Conservation (phyloP, 2,888 invertebrate genomes). For the Tanaodytes sp. region DNA sequence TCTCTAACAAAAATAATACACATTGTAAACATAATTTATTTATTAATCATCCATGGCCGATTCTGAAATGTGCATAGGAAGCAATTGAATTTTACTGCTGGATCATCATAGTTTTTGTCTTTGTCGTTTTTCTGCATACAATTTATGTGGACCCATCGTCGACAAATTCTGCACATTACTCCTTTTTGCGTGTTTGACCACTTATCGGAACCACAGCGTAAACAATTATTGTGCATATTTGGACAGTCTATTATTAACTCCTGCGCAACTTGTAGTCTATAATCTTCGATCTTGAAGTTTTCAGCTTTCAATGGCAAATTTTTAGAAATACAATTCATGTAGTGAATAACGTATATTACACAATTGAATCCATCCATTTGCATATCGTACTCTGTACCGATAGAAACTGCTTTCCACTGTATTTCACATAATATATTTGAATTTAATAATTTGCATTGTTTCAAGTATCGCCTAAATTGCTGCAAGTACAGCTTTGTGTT, state of each 20-base stretch:
- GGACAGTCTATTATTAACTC: slow-evolving; percentile 2
- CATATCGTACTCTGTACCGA: neutral
- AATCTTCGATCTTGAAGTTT: neutral
- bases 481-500: too few species aligned
- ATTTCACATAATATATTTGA: slow-evolving; percentile 13
- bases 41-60: too few species aligned
- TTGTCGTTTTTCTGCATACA: too few species aligned
- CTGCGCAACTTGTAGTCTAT: neutral
- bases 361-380: slow-evolving; percentile 9
- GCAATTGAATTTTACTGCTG: too few species aligned
- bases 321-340: slow-evolving; percentile 7
- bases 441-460: too few species aligned
- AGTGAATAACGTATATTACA: slow-evolving; percentile 8
- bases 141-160: too few species aligned
- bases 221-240: neutral
- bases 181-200: neutral
- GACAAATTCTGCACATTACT: slow-evolving; percentile 15
- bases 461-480: too few species aligned
- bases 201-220: neutral
- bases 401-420: slow-evolving; percentile 3
- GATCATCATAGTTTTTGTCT: too few species aligned
- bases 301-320: neutral
- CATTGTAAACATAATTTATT: neutral
- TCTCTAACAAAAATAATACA: too few species aligned
- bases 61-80: too few species aligned